Conservation (phyloP, 2,797 vertebrate species). For the Rhinatrema bivittatum region DNA sequence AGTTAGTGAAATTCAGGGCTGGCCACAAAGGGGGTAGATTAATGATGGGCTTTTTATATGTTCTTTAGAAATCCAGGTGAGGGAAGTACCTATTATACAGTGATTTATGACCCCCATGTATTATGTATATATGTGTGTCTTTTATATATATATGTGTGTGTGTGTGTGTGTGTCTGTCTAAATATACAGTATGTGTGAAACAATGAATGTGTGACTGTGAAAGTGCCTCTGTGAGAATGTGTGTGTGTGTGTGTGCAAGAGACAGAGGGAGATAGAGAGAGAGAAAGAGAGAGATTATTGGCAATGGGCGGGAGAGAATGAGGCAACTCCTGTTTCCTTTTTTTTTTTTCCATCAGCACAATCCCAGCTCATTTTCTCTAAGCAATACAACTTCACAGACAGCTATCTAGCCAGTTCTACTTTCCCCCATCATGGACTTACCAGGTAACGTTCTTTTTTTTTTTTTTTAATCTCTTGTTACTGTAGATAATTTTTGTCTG, state of each 20-base stretch:
- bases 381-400: conserved; percentile 58
- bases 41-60: too few relatives aligned
- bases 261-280: conserved; percentile 9
- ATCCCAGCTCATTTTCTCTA: conserved; percentile 61
- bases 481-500: too few relatives aligned
- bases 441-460: conserved; percentile 65
- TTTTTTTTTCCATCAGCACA: conserved; percentile 52
- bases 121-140: too few relatives aligned
- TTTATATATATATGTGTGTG: too few relatives aligned
- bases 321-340: conserved; percentile 58
- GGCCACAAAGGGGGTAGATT: too few relatives aligned
- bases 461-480: background rate
- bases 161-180: too few relatives aligned
- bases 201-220: background rate
- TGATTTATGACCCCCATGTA: too few relatives aligned
- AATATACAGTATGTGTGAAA: too few relatives aligned
- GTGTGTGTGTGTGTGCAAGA: conserved; percentile 1
- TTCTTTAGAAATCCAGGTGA: too few relatives aligned
- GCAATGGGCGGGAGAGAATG: conserved; percentile 77
- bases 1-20: too few relatives aligned
- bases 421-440: conserved; percentile 61
- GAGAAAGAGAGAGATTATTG: conserved; percentile 44
- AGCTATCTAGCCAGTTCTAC: conserved; percentile 28
- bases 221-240: conserved; percentile 1
- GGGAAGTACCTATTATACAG: too few relatives aligned